phyloP scores from a whole-genome alignment of 1,140 invertebrate genomes.

The Eurosta solidaginis region DNA sequence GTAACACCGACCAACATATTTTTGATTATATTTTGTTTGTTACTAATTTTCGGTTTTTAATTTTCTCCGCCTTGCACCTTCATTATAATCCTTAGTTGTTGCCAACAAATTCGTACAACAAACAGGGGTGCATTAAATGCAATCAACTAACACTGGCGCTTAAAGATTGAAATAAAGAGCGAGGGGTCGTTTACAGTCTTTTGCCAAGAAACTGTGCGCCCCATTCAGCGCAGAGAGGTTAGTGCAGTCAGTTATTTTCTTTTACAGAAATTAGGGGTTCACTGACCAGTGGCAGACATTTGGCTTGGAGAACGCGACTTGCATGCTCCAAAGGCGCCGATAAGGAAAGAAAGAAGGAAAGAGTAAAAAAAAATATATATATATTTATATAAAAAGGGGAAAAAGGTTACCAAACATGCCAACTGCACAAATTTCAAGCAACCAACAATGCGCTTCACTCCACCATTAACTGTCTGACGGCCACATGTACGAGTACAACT shows the following conservation, averaged over 20 bases:
- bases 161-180: not conserved
- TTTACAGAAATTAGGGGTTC: not conserved
- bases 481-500: not conserved
- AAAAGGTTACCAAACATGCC: slow-evolving; percentile 27
- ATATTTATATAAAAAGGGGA: not conserved
- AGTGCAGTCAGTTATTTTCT: not conserved
- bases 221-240: not conserved
- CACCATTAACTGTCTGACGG: not conserved
- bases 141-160: not conserved
- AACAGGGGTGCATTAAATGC: not conserved
- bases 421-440: not conserved
- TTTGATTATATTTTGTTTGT: no score
- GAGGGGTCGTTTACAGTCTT: not conserved
- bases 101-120: no score
- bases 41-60: no score
- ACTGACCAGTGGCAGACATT: not conserved
- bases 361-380: not conserved
- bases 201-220: not conserved
- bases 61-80: no score
- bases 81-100: no score
- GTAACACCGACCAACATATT: no score
- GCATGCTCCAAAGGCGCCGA: not conserved
- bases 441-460: not conserved
- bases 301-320: not conserved
- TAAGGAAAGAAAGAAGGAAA: not conserved